Percentiles rank a stretch among this genome's conserved stretches.
phyloP scores from a whole-genome alignment of 2,113 vertebrate genomes.

The Malurus alboscapulatus region DNA sequence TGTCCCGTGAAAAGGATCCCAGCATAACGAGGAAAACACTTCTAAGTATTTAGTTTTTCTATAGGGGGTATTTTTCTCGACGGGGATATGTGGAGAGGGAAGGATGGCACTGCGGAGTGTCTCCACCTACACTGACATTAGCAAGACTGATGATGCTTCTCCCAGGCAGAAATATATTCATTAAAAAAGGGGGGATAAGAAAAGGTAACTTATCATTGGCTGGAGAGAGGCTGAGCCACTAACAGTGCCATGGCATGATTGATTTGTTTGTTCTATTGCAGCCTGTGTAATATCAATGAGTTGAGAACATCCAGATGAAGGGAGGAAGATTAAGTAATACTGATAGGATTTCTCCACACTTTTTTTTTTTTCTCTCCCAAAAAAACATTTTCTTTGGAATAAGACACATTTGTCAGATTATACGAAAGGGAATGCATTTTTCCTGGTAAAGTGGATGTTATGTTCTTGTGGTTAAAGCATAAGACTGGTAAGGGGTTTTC shows the following conservation, averaged over 20 bases:
- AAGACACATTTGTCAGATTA: neutral
- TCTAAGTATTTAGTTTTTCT: neutral
- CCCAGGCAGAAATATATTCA: neutral
- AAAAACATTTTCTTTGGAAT: slow-evolving; percentile 45
- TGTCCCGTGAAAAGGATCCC: neutral
- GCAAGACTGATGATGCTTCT: neutral
- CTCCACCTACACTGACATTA: neutral
- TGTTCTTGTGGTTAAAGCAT: neutral
- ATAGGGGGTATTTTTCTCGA: too few relatives aligned
- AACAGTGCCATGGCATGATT: slow-evolving; percentile 29
- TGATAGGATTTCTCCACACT: slow-evolving; percentile 6
- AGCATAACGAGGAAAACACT: neutral
- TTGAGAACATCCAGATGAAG: slow-evolving; percentile 59
- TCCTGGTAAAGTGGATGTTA: neutral
- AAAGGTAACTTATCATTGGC: slow-evolving; percentile 35
- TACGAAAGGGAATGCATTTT: neutral
- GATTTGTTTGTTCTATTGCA: slow-evolving; percentile 61
- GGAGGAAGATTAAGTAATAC: slow-evolving; percentile 47
- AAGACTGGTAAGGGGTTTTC: neutral
- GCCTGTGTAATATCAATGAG: slow-evolving; percentile 63
- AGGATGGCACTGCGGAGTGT: neutral
- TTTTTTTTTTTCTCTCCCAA: neutral
- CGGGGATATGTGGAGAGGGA: neutral
- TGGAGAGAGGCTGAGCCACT: slow-evolving; percentile 46
- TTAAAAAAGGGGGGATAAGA: neutral